Percentiles rank a stretch among this genome's conserved stretches.
phyloP scores from a whole-genome alignment of 1,140 invertebrate genomes.

The Idris sp. region DNA sequence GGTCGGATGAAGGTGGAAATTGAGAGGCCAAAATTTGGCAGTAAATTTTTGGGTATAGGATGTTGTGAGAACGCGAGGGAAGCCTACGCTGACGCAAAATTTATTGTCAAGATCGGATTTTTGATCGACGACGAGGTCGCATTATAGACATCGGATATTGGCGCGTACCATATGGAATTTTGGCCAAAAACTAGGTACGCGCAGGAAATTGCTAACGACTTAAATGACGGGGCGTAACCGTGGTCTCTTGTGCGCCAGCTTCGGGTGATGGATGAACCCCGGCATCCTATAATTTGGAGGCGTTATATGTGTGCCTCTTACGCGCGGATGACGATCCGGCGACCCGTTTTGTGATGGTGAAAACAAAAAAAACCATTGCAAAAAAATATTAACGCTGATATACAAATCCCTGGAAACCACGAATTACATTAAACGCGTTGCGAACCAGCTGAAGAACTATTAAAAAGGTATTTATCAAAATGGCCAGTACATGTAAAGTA shows the following conservation, averaged over 20 bases:
- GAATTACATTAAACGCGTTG: slow-evolving; percentile 47
- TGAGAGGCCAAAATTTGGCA: too few species aligned
- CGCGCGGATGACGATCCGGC: slow-evolving; percentile 63
- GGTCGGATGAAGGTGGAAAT: too few species aligned
- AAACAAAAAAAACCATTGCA: slow-evolving; percentile 33
- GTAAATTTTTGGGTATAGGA: too few species aligned
- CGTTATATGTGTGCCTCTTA: slow-evolving; percentile 76
- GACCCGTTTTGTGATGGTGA: slow-evolving; percentile 31
- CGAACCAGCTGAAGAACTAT: slow-evolving; percentile 18
- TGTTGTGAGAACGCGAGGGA: background rate
- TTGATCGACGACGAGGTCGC: slow-evolving; percentile 52
- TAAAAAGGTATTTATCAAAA: slow-evolving; percentile 50
- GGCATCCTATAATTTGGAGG: slow-evolving; percentile 77
- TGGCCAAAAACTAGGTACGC: slow-evolving; percentile 73
- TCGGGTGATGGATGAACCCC: slow-evolving; percentile 74
- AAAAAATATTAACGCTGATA: too few species aligned
- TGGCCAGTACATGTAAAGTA: too few species aligned
- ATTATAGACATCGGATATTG: slow-evolving; percentile 72
- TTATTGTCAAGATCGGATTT: slow-evolving; percentile 58
- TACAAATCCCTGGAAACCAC: slow-evolving; percentile 31
- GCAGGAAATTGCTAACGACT: slow-evolving; percentile 79
- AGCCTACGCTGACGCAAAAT: slow-evolving; percentile 29
- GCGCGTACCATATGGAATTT: slow-evolving; percentile 77
- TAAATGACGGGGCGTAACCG: slow-evolving; percentile 76
- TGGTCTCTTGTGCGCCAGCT: slow-evolving; percentile 64